Evolutionary conservation across 2,888 invertebrate species (phyloP), one percentile per base, ranked within the genome.

Genomic region (Hirtodrosophila trivittata): DNA sequence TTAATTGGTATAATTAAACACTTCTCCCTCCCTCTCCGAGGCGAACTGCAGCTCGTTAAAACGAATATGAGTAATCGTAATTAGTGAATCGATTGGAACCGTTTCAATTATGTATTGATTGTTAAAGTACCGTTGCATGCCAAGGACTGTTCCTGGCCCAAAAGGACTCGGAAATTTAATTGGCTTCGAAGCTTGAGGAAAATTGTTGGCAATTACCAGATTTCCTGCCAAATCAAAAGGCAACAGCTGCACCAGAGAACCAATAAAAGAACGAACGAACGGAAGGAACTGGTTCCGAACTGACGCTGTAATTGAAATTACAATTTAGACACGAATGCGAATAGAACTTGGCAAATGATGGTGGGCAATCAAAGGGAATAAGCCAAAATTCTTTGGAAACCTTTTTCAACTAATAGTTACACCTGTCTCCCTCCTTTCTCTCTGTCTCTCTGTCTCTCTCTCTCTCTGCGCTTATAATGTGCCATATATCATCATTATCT

Each of bases 401-500:
- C 49, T 58, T 51, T 60, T 54, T 70, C 56, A 21, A 21, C 68
- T 72, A 72, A 72, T 68, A 42, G 67, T 68, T n/a, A 25, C 68
- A 67, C 57, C 52, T 67, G 51, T 47, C 18, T 21, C 2, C 18
- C 18, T 21, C 18, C 18, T 21, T 5, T 21, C 18, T 21, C 18
- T 5, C 2, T 21, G 3, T 21, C 18, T 30, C 30, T 30, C 8
- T n/a, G 1, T 30, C 30, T 8, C 30, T 30, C 30, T 21, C 18
- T 21, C 18, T 9, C 10, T 30, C 5, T 58, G 60, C 66, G 66
- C 57, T 64, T 66, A 68, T 75, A 67, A 71, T 75, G 60, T 62
- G 77, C 85, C 84, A 84, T 80, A 84, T 81, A 80, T 80, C 80
- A 80, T 80, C 80, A 80, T 80, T 80, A 80, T 84, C 82, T 45